These are phyloP conservation scores for Hylaeus volcanicus DNA, from an alignment of 1,140 invertebrate species.

Conservation along the genomic window DNA sequence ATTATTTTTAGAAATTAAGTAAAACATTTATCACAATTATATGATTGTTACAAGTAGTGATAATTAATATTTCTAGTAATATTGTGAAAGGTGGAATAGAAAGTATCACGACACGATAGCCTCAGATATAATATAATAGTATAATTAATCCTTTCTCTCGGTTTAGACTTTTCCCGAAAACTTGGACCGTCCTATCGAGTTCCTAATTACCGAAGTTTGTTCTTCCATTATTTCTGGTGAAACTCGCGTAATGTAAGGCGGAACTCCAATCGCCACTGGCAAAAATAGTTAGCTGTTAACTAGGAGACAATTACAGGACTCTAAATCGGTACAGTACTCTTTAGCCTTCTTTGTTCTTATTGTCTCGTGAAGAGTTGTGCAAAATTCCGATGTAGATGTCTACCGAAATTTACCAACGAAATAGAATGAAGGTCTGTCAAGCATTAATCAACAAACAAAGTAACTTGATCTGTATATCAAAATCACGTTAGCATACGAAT, in stretches of 20 bases:
- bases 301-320: conserved; percentile 6
- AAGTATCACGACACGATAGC: not conserved
- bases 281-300: conserved; percentile 41
- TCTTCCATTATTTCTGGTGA: conserved; percentile 60
- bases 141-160: not conserved
- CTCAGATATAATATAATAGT: not conserved
- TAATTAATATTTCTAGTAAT: too few relatives aligned
- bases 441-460: too few relatives aligned
- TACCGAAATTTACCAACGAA: too few relatives aligned
- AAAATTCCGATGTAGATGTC: too few relatives aligned
- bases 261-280: conserved; percentile 35
- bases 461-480: too few relatives aligned
- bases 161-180: conserved; percentile 26
- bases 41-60: too few relatives aligned
- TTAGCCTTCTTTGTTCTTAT: not conserved
- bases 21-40: too few relatives aligned
- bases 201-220: conserved; percentile 65
- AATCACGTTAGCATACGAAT: too few relatives aligned
- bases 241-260: conserved; percentile 54
- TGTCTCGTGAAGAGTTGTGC: not conserved
- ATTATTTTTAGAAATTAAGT: too few relatives aligned
- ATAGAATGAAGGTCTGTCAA: too few relatives aligned
- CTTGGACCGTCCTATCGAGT: conserved; percentile 22
- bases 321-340: not conserved
- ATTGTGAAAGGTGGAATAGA: not conserved